Percentiles rank a stretch among this genome's conserved stretches.
Evolutionary conservation across 2,113 vertebrate species (phyloP).

Genomic region (Limanda limanda): DNA sequence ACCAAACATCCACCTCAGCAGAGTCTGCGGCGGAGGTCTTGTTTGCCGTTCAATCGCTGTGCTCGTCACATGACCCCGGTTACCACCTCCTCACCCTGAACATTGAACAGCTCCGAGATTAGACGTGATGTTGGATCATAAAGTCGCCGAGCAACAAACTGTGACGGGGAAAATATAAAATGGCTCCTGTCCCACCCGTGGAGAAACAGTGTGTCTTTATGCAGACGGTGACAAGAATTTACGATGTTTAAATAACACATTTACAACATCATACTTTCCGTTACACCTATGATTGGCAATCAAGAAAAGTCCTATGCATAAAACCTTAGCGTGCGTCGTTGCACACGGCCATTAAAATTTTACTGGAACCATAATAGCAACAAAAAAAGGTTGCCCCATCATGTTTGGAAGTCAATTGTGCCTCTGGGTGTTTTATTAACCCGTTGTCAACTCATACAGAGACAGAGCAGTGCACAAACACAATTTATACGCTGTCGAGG

Average conservation of each 20-base stretch:
- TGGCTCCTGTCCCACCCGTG: neutral
- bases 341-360: neutral
- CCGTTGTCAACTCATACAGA: neutral
- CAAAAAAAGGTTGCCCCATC: constrained; percentile 6
- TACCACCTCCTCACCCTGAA: constrained; percentile 63
- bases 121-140: constrained; percentile 57
- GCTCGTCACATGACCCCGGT: constrained; percentile 43
- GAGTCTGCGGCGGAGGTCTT: neutral
- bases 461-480: constrained; percentile 8
- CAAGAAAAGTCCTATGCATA: neutral
- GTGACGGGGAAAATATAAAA: constrained; percentile 3
- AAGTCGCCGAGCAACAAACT: constrained; percentile 44
- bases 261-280: constrained; percentile 3
- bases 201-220: neutral
- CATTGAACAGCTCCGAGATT: constrained; percentile 73
- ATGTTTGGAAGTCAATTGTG: constrained; percentile 14
- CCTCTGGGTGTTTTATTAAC: constrained; percentile 36
- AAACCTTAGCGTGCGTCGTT: neutral
- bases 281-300: neutral
- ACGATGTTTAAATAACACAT: neutral
- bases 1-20: neutral
- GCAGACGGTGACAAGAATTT: neutral
- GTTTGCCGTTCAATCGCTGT: constrained; percentile 19
- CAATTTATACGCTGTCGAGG: constrained; percentile 45
- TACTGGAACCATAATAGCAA: constrained; percentile 4